Evolutionary conservation across 2,888 invertebrate species (phyloP), one percentile per base, ranked within the genome.

Genomic region (Stenichneumon culpator): DNA sequence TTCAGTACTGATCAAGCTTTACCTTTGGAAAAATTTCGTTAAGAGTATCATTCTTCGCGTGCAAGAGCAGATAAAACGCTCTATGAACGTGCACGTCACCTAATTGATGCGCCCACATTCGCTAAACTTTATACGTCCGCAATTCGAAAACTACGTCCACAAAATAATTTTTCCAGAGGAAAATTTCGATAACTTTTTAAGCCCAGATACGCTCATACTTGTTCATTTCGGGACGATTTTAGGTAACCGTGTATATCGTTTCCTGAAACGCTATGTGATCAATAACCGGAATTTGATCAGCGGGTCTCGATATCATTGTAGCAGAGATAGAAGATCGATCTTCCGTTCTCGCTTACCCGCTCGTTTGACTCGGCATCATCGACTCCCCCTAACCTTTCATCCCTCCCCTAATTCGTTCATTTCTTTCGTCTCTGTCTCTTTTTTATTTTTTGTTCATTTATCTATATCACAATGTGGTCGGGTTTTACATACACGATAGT

Each of bases 401-500:
- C 57, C 65, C 74, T 74, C 67, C 25, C 22, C 77, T 65, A 60
- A 50, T 28, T 86, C 67, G 65, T 77, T 87, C 67, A 54, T 79
- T 83, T 70, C 73, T 65, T 83, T 83, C 79, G 65, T 78, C 82
- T 47, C 84, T 83, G 57, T 19, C 19, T 2, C 88, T 86, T 88
- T 88, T 65, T 32, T 67, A 73, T 81, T 72, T 60, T 79, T 65
- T 79, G 50, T 84, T 84, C 84, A 84, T 82, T 83, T 83, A 83
- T 86, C 86, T 86, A 86, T 87, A 86, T 89, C 88, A 88, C 88
- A 88, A 85, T 87, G 83, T 89, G 84, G 82, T 86, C 87, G 87
- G 88, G 86, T 88, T 84, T 89, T 92, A 91, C 92, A 89, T 92
- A 91, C 91, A 90, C 89, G 90, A 92, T 89, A 91, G 89, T 92